Base-by-base conservation (phyloP, 2,797 vertebrate species). In the Muscicapa striata region DNA sequence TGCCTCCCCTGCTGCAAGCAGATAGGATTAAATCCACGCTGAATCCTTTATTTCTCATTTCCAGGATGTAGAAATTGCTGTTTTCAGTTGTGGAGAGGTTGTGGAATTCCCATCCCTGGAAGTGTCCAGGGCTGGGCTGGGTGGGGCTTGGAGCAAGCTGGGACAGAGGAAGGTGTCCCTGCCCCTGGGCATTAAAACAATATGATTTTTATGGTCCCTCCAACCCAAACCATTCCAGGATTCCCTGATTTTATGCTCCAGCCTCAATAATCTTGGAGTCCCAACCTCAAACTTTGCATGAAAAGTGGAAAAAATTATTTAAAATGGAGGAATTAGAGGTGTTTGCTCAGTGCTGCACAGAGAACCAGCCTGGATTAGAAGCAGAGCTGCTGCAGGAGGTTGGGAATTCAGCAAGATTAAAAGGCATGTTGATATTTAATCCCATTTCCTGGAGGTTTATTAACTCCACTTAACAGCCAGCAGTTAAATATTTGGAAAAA, bases 211-310 rank as follows among this genome's bases (percentile, higher is more conserved):
- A 6, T 36, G 26, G 26, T 17, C 9, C 5, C 41, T 48, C 17
- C 34, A 5, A 5, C 34, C 68, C 24, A 66, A 66, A 34, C 20
- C 20, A 49, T 21, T 30, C 69, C 69, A 20, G 0, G 2, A 57
- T 41, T 30, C 34, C 41, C 9, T 11, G 49, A 24, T 55, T 78
- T 38, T 32, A 8, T 38, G 20, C 24, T 48, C 46, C 38, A 27
- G 15, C 1, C 0, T 29, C n/a, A 48, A 5, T 0, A 10, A 13
- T 9, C 21, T 20, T 26, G 57, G 43, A 61, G n/a, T 18, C 16
- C 14, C 17, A 45, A 59, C n/a, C 57, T 43, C 57, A 69, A 41
- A 23, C 5, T 3, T 27, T 9, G 9, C 2, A 23, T 18, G n/a
- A 9, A 58, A 74, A 30, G 6, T 3, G 0, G 3, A 6, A 49